Evolutionary conservation across 2,888 invertebrate genomes (phyloP).

Genomic region (Omphaloscelis lunosa): DNA sequence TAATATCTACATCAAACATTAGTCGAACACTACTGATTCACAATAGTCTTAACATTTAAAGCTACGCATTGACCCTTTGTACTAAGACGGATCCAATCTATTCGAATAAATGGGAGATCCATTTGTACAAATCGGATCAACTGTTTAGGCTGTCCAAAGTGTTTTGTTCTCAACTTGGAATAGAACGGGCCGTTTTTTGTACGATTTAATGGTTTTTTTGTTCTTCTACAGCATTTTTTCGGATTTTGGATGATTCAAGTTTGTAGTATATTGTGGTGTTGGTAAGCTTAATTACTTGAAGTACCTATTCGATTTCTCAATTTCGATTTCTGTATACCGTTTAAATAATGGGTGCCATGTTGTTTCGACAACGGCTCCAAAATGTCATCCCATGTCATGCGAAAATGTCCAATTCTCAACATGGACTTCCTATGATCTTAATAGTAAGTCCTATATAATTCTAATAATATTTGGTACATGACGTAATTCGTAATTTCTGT

Average conservation of each 20-base stretch:
- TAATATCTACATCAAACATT: neutral
- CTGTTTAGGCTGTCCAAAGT: constrained; percentile 48
- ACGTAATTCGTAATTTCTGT: too few species aligned
- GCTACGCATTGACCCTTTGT: constrained; percentile 53
- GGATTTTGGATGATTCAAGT: constrained; percentile 4
- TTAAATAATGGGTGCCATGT: constrained; percentile 1
- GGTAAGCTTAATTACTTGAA: neutral
- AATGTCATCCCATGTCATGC: constrained; percentile 32
- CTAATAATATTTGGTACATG: neutral
- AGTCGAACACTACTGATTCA: constrained; percentile 14
- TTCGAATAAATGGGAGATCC: constrained; percentile 61
- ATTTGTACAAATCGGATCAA: constrained; percentile 66
- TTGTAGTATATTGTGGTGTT: neutral
- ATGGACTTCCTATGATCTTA: neutral
- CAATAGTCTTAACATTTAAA: constrained; percentile 42
- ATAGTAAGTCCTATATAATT: neutral
- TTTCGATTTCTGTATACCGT: neutral
- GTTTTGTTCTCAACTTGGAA: constrained; percentile 56
- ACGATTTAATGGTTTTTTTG: constrained; percentile 10
- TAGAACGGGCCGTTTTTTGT: constrained; percentile 37
- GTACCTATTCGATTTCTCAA: neutral
- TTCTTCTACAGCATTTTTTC: constrained; percentile 13
- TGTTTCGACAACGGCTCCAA: constrained; percentile 7
- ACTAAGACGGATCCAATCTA: constrained; percentile 62
- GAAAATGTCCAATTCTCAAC: neutral